These are phyloP conservation scores for Epinephelus lanceolatus DNA, from an alignment of 2,113 vertebrate species.

Conservation along the genomic window DNA sequence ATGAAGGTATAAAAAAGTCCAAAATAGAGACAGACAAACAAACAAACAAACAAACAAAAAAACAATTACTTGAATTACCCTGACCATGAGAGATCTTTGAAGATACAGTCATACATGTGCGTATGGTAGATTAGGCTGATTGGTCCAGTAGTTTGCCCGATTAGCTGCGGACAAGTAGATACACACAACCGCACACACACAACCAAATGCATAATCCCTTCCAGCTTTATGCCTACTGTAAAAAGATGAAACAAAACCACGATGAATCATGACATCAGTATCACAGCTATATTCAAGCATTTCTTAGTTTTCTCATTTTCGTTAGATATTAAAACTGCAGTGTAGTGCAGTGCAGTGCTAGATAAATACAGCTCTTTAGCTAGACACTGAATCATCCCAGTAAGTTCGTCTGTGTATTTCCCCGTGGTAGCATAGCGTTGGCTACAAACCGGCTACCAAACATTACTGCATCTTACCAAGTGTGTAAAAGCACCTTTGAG, in stretches of 20 bases:
- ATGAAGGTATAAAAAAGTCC: too few species aligned
- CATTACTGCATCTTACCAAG: slow-evolving; percentile 18
- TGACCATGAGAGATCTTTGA: too few species aligned
- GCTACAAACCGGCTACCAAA: background rate
- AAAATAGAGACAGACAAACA: too few species aligned
- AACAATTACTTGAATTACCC: too few species aligned
- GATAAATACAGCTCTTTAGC: background rate
- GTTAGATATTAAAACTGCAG: background rate
- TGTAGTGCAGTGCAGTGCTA: background rate
- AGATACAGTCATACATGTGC: too few species aligned
- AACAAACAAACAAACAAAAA: too few species aligned
- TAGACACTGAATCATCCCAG: background rate
- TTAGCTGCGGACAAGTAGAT: too few species aligned
- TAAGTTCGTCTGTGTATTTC: background rate
- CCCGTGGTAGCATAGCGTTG: background rate
- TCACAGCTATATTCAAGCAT: background rate
- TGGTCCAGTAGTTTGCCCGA: too few species aligned
- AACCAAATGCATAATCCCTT: too few species aligned
- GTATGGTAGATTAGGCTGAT: too few species aligned
- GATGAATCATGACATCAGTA: background rate
- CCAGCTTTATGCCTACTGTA: too few species aligned
- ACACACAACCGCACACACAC: too few species aligned
- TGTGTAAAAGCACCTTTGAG: slow-evolving; percentile 34
- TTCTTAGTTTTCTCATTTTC: background rate
- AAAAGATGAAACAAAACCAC: background rate